Percentiles rank a stretch among this genome's conserved stretches.
Evolutionary conservation across 2,888 invertebrate genomes (phyloP).

Genomic region (Zele albiditarsus): DNA sequence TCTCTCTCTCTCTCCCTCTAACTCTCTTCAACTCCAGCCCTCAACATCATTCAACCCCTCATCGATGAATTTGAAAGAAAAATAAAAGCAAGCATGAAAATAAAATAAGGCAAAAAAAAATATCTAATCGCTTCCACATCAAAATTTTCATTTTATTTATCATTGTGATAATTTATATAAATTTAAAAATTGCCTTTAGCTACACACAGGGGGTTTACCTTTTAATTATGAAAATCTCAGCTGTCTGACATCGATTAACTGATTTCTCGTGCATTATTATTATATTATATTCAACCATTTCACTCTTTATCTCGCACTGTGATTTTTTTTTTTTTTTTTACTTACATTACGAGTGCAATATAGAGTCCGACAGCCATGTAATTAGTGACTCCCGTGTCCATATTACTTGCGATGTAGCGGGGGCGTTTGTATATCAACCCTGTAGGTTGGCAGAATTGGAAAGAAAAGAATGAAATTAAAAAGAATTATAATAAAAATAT

Average conservation of each 20-base stretch:
- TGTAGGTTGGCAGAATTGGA: not conserved
- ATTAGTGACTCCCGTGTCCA: conserved; percentile 36
- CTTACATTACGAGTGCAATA: not conserved
- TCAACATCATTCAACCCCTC: not conserved
- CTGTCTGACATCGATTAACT: conserved; percentile 29
- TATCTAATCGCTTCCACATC: not conserved
- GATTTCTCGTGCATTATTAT: conserved; percentile 4
- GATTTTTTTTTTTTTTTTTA: not conserved
- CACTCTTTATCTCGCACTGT: not conserved
- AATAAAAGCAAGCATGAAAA: not conserved
- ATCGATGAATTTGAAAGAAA: not conserved
- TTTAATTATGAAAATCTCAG: conserved; percentile 30
- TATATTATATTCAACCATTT: not conserved
- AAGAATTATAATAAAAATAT: not conserved
- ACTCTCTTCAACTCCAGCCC: not conserved
- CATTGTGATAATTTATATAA: not conserved
- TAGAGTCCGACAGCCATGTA: conserved; percentile 27
- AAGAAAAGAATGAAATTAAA: not conserved
- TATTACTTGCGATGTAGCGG: not conserved
- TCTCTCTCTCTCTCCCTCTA: conserved; percentile 16
- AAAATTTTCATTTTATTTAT: not conserved
- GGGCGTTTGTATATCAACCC: conserved; percentile 34
- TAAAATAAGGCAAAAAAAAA: not conserved
- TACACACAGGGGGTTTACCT: conserved; percentile 11
- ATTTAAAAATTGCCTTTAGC: not conserved